phyloP scores from a whole-genome alignment of 53 echinoderm and acorn worm genomes.

The Actinopyga echinites region DNA sequence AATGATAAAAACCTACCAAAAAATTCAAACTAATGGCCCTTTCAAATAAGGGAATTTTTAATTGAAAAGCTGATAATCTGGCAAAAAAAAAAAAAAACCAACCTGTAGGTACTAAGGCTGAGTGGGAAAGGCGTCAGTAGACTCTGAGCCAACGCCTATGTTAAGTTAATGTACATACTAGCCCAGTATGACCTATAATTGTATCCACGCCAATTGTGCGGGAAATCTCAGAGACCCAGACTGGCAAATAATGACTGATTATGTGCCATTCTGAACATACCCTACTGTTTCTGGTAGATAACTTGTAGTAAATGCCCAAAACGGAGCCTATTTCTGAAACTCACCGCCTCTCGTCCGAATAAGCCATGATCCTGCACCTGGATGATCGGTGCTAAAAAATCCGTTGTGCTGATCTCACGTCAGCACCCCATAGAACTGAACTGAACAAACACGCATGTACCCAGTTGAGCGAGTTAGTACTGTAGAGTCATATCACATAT shows the following conservation, averaged over 20 bases:
- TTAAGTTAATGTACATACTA: slow-evolving; percentile 22
- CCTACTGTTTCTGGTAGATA: no score
- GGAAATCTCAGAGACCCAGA: no score
- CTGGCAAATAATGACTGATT: no score
- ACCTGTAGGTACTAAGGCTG: not conserved
- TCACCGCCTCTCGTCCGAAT: slow-evolving; percentile 4
- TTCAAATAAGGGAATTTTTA: no score
- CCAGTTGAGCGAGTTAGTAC: slow-evolving; percentile 22
- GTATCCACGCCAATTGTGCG: not conserved
- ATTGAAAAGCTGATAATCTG: no score
- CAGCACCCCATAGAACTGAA: slow-evolving; percentile 34
- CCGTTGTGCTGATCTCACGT: slow-evolving; percentile 14
- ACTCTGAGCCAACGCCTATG: slow-evolving; percentile 34
- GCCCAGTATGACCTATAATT: slow-evolving; percentile 10
- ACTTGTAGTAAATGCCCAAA: not conserved
- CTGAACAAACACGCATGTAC: not conserved
- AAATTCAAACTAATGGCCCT: no score
- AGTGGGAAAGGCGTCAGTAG: not conserved
- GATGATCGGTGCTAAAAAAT: slow-evolving; percentile 7
- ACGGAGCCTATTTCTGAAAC: not conserved
- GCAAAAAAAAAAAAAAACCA: no score
- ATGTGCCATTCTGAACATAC: no score
- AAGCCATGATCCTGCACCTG: not conserved
- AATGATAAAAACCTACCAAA: no score
- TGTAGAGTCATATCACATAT: slow-evolving; percentile 7